A percentile compares a stretch with the other conserved stretches of the same genome.
Evolutionary conservation across 2,888 invertebrate species (phyloP).

Genomic region (Disparrhopalites patrizii): DNA sequence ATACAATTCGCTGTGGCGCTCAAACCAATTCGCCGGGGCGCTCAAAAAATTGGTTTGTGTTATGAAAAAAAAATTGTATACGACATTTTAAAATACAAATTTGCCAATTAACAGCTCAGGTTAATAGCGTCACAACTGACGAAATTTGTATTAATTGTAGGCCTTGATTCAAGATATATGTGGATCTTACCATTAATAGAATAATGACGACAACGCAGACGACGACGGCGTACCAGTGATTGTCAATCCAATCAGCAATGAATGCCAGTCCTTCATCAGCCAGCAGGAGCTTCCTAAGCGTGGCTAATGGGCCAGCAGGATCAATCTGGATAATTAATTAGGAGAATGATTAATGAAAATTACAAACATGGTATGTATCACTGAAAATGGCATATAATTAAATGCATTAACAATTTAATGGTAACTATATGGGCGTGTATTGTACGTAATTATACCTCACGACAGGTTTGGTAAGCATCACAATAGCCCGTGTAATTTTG

Average conservation of each 20-base stretch:
- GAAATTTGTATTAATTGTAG: no score
- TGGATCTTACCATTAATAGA: conserved; percentile 67
- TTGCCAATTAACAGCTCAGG: background rate
- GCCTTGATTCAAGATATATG: no score
- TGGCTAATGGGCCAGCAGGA: conserved; percentile 87
- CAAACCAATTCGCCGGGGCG: background rate
- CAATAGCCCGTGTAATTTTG: conserved; percentile 86
- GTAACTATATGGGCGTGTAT: no score
- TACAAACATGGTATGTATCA: no score
- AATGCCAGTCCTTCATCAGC: conserved; percentile 87
- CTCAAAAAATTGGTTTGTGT: no score
- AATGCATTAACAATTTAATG: no score
- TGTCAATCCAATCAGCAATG: conserved; percentile 78
- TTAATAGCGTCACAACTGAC: background rate
- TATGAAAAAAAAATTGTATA: conserved; percentile 13
- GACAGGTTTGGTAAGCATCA: conserved; percentile 70
- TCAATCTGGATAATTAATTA: conserved; percentile 61
- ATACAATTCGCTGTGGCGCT: no score
- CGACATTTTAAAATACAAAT: background rate
- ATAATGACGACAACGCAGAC: conserved; percentile 70
- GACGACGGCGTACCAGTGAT: conserved; percentile 87
- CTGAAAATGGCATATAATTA: no score
- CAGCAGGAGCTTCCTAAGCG: conserved; percentile 75
- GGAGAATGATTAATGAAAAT: background rate
- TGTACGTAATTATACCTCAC: no score